Evolutionary conservation across 2,888 invertebrate species (phyloP).

Genomic region (Empis stercorea): DNA sequence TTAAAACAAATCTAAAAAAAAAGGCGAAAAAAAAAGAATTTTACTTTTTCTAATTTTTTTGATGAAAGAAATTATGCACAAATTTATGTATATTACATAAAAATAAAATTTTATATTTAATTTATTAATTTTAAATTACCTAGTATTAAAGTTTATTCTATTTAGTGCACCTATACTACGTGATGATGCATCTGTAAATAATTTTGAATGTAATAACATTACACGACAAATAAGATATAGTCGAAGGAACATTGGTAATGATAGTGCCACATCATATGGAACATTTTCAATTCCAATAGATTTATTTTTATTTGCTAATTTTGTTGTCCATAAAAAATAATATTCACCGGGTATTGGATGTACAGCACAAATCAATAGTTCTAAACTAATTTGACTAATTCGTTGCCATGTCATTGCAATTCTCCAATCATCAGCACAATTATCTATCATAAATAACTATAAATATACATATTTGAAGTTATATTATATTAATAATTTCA

Average conservation of each 20-base stretch:
- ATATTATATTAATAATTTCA: no score
- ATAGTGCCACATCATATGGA: conserved; percentile 92
- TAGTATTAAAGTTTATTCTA: conserved; percentile 96
- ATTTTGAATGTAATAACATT: conserved; percentile 97
- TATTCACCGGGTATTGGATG: conserved; percentile 97
- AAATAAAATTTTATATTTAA: no score
- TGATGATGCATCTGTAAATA: conserved; percentile 99
- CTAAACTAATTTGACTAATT: conserved; percentile 81
- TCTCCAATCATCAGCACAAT: conserved; percentile 99
- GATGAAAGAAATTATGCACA: no score
- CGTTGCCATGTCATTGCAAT: conserved; percentile 99
- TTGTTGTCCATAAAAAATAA: conserved; percentile 92
- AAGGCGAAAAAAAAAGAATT: no score
- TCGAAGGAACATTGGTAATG: conserved; percentile 98
- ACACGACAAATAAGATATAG: conserved; percentile 98
- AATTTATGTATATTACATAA: no score
- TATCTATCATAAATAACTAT: conserved; percentile 99
- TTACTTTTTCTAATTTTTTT: no score
- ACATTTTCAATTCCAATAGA: conserved; percentile 57
- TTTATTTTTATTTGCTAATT: conserved; percentile 77
- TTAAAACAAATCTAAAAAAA: conserved; percentile 65
- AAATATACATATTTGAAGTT: no score
- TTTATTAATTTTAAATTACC: no score
- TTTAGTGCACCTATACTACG: conserved; percentile 95
- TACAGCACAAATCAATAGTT: conserved; percentile 90